These are phyloP conservation scores for Thalassoma bifasciatum DNA, from an alignment of 2,113 vertebrate species.

Conservation along the genomic window DNA sequence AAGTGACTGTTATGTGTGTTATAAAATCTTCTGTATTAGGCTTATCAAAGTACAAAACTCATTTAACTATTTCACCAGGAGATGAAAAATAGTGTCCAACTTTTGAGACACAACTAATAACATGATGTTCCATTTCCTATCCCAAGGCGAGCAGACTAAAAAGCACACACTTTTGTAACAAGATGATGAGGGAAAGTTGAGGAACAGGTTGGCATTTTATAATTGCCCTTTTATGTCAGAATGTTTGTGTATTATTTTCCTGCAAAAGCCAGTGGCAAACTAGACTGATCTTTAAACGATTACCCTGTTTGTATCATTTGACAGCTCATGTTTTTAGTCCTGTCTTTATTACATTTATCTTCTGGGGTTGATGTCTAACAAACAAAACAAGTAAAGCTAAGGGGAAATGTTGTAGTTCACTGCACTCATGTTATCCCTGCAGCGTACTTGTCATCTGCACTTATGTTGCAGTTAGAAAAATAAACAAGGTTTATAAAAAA, in stretches of 20 bases:
- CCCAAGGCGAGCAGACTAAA: too few relatives aligned
- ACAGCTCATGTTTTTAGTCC: background rate
- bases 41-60: too few relatives aligned
- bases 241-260: background rate
- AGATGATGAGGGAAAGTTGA: too few relatives aligned
- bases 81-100: too few relatives aligned
- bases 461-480: background rate
- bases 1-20: too few relatives aligned
- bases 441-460: too few relatives aligned
- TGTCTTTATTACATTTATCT: slow-evolving; percentile 11
- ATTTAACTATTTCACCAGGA: too few relatives aligned
- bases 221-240: background rate
- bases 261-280: background rate
- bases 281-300: background rate
- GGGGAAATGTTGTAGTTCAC: background rate
- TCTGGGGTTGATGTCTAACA: background rate
- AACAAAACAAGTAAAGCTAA: slow-evolving; percentile 1
- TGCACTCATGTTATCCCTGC: background rate
- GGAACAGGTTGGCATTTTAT: background rate
- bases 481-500: background rate
- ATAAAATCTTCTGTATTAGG: too few relatives aligned
- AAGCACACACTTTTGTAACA: too few relatives aligned
- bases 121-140: too few relatives aligned
- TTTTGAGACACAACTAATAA: too few relatives aligned
- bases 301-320: background rate